Evolutionary conservation across 2,113 vertebrate genomes (phyloP).

Genomic region (Dipodomys ordii): DNA sequence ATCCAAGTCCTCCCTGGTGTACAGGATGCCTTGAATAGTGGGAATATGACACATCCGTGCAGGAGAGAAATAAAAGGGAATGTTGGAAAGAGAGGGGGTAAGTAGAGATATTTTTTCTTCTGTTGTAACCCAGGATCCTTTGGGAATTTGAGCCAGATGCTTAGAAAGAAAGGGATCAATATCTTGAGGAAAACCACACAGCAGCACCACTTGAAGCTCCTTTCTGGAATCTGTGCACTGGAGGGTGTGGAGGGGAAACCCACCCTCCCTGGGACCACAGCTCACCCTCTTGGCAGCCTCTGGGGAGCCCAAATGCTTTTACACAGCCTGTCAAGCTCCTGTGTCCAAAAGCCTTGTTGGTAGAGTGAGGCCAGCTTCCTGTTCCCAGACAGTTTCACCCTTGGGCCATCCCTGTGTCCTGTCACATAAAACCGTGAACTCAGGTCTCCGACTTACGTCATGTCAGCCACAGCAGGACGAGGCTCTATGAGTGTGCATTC

Average conservation of each 20-base stretch:
- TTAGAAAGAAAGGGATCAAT: not conserved
- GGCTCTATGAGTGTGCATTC: not conserved
- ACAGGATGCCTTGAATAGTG: too few species aligned
- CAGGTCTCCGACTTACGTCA: conserved; percentile 53
- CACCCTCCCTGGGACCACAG: not conserved
- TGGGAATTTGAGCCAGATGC: not conserved
- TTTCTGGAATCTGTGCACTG: not conserved
- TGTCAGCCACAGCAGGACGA: conserved; percentile 18
- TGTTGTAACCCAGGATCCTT: not conserved
- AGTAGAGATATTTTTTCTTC: not conserved
- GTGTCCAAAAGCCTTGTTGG: conserved; percentile 30
- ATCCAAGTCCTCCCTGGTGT: too few species aligned
- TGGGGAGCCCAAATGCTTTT: not conserved
- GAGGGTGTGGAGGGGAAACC: not conserved
- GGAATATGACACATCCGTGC: too few species aligned
- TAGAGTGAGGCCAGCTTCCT: conserved; percentile 47
- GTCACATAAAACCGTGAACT: conserved; percentile 68
- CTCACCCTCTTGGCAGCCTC: conserved; percentile 45
- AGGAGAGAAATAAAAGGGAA: too few species aligned
- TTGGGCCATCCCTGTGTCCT: conserved; percentile 60
- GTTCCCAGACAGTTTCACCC: conserved; percentile 63
- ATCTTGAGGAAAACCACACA: too few species aligned
- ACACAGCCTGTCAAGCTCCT: conserved; percentile 25
- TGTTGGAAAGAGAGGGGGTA: too few species aligned
- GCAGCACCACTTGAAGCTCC: not conserved